Base-by-base conservation (phyloP, 2,797 vertebrate genomes). In the Fratercula arctica region DNA sequence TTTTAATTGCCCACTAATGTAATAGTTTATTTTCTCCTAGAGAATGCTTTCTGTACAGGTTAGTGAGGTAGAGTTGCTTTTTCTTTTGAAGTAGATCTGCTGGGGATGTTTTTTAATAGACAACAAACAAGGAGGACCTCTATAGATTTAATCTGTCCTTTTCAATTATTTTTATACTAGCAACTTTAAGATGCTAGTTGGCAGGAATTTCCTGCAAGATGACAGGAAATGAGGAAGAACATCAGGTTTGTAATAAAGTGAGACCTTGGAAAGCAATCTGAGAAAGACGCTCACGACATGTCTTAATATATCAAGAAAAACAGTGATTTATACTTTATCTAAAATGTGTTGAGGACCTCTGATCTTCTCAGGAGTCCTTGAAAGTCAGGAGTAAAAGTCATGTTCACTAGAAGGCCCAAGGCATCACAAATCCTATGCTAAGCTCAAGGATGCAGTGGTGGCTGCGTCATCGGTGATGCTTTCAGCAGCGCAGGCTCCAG, bases 1-100 rank as follows among this genome's bases (percentile, higher is more conserved):
- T 16, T 95, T 95, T 89, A 93, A 87, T 97, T 94, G 48, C 60
- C 70, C 56, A 20, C 67, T 46, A 93, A 89, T 63, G 61, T 72
- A 94, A 79, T 29, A 77, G 64, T 41, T 86, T 54, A 85, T 93
- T 56, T 70, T 94, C 60, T 94, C 48, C 48, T 79, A 20, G 79
- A 91, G 77, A 90, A 81, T 37, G 46, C 11, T 87, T 81, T 73
- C 80, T 79, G 48, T 87, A 59, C 85, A 87, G 77, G 57, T 95
- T 95, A 91, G 86, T 88, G 83, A 88, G 67, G 37, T 50, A 54
- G 41, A 60, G 43, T 41, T 73, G 53, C 35, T 84, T 93, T 96
- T 94, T 82, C 18, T 59, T 77, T 76, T 70, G 37, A 89, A 79
- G 66, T 63, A 67, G 89, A 83, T 80, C 72, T 95, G 51, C 61